A percentile compares a stretch with the other conserved stretches of the same genome.
Evolutionary conservation across 2,888 invertebrate species (phyloP).

Genomic region (Apocheima hispidaria): DNA sequence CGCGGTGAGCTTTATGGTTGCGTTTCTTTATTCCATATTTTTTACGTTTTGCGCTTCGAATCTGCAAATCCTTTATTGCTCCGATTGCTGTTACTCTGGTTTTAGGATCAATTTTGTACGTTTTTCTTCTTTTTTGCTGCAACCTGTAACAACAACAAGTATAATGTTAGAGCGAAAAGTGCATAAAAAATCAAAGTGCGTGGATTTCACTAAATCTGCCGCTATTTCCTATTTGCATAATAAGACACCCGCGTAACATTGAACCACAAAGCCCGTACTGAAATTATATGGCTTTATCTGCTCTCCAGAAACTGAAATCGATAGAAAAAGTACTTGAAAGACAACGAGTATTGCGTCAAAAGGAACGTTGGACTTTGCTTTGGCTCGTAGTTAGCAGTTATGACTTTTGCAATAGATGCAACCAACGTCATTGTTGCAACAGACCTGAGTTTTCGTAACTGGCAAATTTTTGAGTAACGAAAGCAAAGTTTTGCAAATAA

Average conservation of each 20-base stretch:
- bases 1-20: constrained; percentile 17
- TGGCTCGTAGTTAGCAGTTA: neutral
- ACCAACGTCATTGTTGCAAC: neutral
- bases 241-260: too few species aligned
- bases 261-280: too few species aligned
- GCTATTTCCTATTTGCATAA: too few species aligned
- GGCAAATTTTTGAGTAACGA: too few species aligned
- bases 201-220: too few species aligned
- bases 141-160: neutral
- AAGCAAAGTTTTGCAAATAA: too few species aligned
- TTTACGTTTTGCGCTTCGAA: neutral
- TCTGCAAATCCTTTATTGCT: too few species aligned
- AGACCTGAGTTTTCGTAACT: neutral
- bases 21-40: constrained; percentile 23
- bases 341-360: neutral
- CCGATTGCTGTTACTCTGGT: too few species aligned
- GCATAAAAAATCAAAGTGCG: too few species aligned
- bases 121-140: neutral
- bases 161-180: neutral
- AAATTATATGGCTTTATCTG: neutral
- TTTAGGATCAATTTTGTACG: neutral
- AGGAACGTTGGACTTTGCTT: too few species aligned
- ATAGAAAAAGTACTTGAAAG: neutral
- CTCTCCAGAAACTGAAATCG: neutral
- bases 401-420: neutral